Percentiles rank a stretch among this genome's conserved stretches.
phyloP scores from a whole-genome alignment of 2,888 invertebrate genomes.

The Cerceris ruficornis region DNA sequence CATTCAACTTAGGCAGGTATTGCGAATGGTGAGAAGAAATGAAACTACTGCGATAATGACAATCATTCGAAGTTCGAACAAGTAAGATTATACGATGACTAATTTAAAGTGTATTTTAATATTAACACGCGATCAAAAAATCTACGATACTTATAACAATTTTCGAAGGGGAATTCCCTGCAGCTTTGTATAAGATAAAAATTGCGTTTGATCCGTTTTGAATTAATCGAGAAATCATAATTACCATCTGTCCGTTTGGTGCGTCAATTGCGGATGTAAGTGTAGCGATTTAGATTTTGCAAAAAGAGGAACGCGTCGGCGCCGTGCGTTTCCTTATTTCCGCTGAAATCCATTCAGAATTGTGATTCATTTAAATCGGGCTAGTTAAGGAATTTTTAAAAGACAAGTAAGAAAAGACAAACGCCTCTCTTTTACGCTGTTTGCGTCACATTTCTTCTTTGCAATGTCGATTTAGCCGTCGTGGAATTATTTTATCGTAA shows the following conservation, averaged over 20 bases:
- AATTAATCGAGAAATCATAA: not conserved
- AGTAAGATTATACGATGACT: not conserved
- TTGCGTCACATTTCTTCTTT: not conserved
- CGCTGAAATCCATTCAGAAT: not conserved
- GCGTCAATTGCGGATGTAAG: constrained; percentile 17
- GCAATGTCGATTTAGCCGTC: not conserved
- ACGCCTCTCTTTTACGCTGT: not conserved
- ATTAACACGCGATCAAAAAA: not conserved
- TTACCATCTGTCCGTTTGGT: constrained; percentile 33
- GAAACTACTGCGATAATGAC: constrained; percentile 36
- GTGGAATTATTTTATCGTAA: not conserved
- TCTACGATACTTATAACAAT: too few relatives aligned
- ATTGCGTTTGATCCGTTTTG: not conserved
- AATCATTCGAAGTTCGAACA: constrained; percentile 33
- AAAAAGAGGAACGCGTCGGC: constrained; percentile 11
- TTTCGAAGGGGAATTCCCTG: too few relatives aligned
- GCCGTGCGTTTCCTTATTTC: not conserved
- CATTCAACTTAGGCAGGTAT: too few relatives aligned
- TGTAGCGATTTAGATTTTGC: not conserved
- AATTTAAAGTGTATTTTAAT: not conserved
- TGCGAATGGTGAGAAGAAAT: too few relatives aligned
- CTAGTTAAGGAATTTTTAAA: not conserved
- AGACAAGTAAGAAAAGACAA: not conserved
- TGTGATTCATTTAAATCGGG: not conserved
- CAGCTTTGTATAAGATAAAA: not conserved